Evolutionary conservation across 2,888 invertebrate species (phyloP), one percentile per base, ranked within the genome.

Genomic region (Chironomus riparius): DNA sequence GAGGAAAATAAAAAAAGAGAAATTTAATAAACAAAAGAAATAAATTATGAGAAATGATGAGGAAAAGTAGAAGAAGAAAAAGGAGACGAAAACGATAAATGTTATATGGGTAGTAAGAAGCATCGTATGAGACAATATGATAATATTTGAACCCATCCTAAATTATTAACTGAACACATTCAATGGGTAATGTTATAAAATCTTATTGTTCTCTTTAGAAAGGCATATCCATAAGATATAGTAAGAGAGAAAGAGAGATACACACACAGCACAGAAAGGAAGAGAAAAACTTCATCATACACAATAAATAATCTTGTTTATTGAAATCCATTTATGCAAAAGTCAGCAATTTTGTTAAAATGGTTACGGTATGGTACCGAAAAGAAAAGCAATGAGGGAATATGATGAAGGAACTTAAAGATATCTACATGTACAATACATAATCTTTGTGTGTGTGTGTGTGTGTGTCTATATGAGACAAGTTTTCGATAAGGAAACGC

Each of bases 1-100:
- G 3, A 4, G 28, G 1, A 4, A 10, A 85, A 83, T 80, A 86
- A 85, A 85, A 81, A 70, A 70, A 28, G 47, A 15, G 12, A 69
- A 48, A 70, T 48, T 70, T 24, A n/a, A 15, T 22, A 68, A 47
- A 47, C 47, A 47, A 47, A 70, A 70, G 38, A 38, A 38, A 38
- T 38, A 38, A 38, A 38, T 38, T 38, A 38, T 38, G 38, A 38
- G 68, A 7, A n/a, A 68, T 38, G 38, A 38, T 38, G 10, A 38
- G 38, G 38, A 38, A 38, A 38, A 38, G 38, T n/a, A 4, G 82
- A 78, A 78, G 77, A 70, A 77, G 74, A 68, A 77, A 77, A 70
- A 75, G 77, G 77, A 76, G 77, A 47, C 4, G 13, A 21, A 15
- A 3, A 10, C 47, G 18, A 50, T 21, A 71, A 24, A 56, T 38